Evolutionary conservation across 2,888 invertebrate species (phyloP).

Genomic region (Alloplasta piceator): DNA sequence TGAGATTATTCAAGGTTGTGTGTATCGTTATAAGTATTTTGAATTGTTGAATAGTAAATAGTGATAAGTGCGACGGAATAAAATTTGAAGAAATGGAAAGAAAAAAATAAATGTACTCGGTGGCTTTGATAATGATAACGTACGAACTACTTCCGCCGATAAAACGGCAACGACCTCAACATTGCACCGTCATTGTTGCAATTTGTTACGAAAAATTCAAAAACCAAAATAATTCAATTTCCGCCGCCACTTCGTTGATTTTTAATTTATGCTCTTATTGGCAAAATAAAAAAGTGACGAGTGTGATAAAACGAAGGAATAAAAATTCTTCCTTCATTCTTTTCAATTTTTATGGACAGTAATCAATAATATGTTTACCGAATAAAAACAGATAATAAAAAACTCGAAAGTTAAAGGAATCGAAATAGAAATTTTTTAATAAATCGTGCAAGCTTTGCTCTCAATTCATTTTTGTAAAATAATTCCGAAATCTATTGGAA

Average conservation of each 20-base stretch:
- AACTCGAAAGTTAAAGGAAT: not conserved
- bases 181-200: not conserved
- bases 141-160: constrained; percentile 57
- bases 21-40: constrained; percentile 83
- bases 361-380: constrained; percentile 29
- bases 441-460: not conserved
- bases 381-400: constrained; percentile 5
- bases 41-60: constrained; percentile 83
- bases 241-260: not conserved
- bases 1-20: constrained; percentile 84
- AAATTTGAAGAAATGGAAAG: not conserved
- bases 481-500: constrained; percentile 35
- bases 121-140: constrained; percentile 45
- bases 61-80: constrained; percentile 72
- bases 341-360: too few species aligned
- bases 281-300: not conserved
- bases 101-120: constrained; percentile 30
- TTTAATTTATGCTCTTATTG: not conserved
- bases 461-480: not conserved
- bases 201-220: not conserved
- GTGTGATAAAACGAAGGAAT: too few species aligned
- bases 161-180: not conserved
- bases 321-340: too few species aligned
- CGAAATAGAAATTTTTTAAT: not conserved
- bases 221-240: not conserved